Conservation (phyloP, 2,113 vertebrate species). For the Sphyrna mokarran region DNA sequence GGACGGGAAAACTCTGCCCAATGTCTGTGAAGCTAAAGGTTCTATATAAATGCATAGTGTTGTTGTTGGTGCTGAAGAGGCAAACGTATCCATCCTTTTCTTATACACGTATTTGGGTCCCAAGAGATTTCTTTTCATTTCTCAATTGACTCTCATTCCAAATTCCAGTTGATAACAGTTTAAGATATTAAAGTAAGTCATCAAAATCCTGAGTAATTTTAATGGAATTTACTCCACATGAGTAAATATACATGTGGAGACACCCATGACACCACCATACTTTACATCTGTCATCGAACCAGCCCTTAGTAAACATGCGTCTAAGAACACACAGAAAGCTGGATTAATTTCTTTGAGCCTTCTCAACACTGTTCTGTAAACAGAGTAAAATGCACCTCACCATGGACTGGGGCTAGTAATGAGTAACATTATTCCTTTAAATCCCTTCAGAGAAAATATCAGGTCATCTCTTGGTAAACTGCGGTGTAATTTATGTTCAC, state of each 20-base stretch:
- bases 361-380: not conserved
- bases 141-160: not conserved
- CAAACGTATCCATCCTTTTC: not conserved
- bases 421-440: not conserved
- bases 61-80: not conserved
- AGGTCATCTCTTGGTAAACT: not conserved
- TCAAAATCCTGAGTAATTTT: not conserved
- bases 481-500: not conserved
- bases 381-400: not conserved
- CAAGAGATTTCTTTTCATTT: not conserved
- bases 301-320: slow-evolving; percentile 14
- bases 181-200: not conserved
- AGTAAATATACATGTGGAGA: not conserved
- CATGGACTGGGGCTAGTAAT: too few relatives aligned
- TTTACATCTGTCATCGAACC: not conserved
- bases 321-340: not conserved
- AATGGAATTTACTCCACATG: too few relatives aligned
- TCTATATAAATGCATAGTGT: not conserved
- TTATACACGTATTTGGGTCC: not conserved
- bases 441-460: too few relatives aligned
- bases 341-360: not conserved
- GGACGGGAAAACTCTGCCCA: too few relatives aligned
- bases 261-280: not conserved
- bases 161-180: not conserved
- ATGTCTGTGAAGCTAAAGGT: not conserved